Evolutionary conservation across 2,797 vertebrate genomes (phyloP).

Genomic region (Argya squamiceps): DNA sequence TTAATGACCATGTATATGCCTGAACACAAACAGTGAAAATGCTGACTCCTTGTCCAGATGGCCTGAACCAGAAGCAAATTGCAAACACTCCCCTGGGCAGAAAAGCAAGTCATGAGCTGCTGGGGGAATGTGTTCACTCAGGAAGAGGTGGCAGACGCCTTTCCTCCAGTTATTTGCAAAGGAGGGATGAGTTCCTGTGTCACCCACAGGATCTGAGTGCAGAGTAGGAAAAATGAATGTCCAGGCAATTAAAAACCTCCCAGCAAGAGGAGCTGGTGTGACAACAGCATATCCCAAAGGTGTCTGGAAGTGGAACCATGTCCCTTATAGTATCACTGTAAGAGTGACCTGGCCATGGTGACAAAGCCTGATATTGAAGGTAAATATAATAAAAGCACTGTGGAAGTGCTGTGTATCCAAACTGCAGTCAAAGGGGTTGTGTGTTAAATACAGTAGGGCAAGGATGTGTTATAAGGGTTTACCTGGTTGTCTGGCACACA

Average conservation of each 20-base stretch:
- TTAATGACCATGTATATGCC: not conserved
- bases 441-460: not conserved
- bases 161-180: not conserved
- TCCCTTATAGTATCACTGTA: rapidly evolving
- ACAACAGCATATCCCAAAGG: not conserved
- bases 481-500: not conserved
- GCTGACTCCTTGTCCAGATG: conserved; percentile 21
- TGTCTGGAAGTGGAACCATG: not conserved
- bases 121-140: not conserved
- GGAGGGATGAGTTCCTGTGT: not conserved
- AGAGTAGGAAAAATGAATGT: not conserved
- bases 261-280: not conserved
- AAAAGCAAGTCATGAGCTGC: not conserved
- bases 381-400: not conserved
- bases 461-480: not conserved
- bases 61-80: conserved; percentile 1
- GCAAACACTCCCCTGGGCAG: not conserved
- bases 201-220: not conserved
- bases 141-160: not conserved
- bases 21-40: not conserved
- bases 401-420: not conserved
- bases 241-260: not conserved
- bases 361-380: not conserved
- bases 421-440: not conserved
- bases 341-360: not conserved